These are phyloP conservation scores for Cololabis saira DNA, from an alignment of 2,113 vertebrate species.

Conservation along the genomic window DNA sequence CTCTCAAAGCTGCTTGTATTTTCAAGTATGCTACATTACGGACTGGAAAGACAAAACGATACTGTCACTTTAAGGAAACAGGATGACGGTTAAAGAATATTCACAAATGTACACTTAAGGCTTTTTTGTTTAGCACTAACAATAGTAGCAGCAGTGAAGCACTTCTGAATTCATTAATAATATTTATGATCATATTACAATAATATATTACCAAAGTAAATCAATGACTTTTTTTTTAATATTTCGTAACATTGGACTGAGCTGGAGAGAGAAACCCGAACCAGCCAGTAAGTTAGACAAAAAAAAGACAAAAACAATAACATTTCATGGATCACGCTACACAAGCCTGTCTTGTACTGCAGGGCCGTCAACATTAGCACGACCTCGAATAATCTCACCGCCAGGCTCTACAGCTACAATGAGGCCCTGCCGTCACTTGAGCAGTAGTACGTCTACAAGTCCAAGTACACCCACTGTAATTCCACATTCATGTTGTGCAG, in stretches of 20 bases:
- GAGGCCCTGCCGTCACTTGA: slow-evolving; percentile 41
- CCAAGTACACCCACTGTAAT: slow-evolving; percentile 51
- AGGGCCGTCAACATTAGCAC: slow-evolving; percentile 34
- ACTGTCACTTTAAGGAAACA: slow-evolving; percentile 84
- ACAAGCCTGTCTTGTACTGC: slow-evolving; percentile 49
- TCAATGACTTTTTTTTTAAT: slow-evolving; percentile 60
- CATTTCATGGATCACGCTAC: slow-evolving; percentile 32
- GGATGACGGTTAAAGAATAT: slow-evolving; percentile 74
- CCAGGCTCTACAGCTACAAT: slow-evolving; percentile 43
- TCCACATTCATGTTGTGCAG: slow-evolving; percentile 72
- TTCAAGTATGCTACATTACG: slow-evolving; percentile 86
- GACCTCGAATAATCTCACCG: slow-evolving; percentile 41
- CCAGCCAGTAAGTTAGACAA: slow-evolving; percentile 39
- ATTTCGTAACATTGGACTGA: slow-evolving; percentile 49
- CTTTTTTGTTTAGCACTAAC: slow-evolving; percentile 86
- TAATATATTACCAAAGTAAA: slow-evolving; percentile 80
- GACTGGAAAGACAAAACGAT: slow-evolving; percentile 67
- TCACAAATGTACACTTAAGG: slow-evolving; percentile 87
- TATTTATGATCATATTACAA: slow-evolving; percentile 78
- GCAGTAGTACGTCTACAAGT: slow-evolving; percentile 57
- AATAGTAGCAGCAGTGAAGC: slow-evolving; percentile 87
- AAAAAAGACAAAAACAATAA: slow-evolving; percentile 28
- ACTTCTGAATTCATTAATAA: slow-evolving; percentile 84
- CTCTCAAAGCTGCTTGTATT: slow-evolving; percentile 67
- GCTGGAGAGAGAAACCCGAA: slow-evolving; percentile 38